phyloP scores from a whole-genome alignment of 2,113 vertebrate species.

The Tupaia chinensis region DNA sequence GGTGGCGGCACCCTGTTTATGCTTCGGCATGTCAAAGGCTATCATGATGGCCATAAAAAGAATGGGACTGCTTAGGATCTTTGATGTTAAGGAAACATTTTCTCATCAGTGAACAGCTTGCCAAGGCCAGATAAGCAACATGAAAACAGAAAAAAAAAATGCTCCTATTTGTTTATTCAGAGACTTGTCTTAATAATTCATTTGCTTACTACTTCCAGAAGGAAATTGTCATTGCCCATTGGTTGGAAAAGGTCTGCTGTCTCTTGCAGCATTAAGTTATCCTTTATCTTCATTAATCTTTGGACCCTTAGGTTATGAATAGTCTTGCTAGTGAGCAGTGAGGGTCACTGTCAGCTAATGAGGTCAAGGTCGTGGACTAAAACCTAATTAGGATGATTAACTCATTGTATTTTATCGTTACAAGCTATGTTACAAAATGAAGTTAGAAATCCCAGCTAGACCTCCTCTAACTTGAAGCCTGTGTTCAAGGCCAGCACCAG shows the following conservation, averaged over 20 bases:
- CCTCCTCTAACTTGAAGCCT: background rate
- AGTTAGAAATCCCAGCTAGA: background rate
- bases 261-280: background rate
- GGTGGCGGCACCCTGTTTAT: background rate
- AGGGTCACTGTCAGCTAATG: constrained; percentile 37
- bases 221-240: background rate
- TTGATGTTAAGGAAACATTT: constrained; percentile 53
- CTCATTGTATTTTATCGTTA: background rate
- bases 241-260: background rate
- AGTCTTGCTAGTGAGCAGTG: background rate
- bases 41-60: constrained; percentile 12
- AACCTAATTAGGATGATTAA: background rate
- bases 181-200: constrained; percentile 58
- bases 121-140: constrained; percentile 51
- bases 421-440: background rate
- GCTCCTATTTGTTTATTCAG: constrained; percentile 57
- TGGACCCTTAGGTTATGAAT: background rate
- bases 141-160: background rate
- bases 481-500: background rate
- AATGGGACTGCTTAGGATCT: background rate
- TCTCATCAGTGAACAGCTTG: constrained; percentile 54
- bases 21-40: background rate
- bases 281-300: background rate
- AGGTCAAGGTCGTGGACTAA: background rate
- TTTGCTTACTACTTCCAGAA: constrained; percentile 31